Evolutionary conservation across 30 jellyfish, hydroid and myxozoan species (phyloP), one percentile per base, ranked within the genome.

Genomic region (Turritopsis rubra): DNA sequence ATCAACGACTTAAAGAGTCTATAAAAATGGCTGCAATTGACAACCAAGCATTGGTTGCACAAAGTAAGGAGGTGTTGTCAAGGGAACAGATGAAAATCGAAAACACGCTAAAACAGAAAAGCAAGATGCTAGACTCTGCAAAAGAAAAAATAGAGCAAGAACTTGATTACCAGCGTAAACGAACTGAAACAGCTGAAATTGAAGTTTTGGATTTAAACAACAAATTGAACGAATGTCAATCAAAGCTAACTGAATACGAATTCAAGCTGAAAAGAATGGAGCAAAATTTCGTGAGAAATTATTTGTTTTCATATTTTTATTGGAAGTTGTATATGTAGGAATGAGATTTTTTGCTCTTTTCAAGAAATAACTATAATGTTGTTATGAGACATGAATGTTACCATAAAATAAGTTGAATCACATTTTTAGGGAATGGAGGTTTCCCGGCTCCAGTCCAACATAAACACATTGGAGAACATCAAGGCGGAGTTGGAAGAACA

Each of bases 1-100:
- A 79, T 24, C 86, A 88, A 29, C 82, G 81, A 79, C 89, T 89
- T 3, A 91, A 85, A n/a, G 90, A 85, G 41, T 90, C 90, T 18
- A 70, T 89, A 31, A 84, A 80, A 53, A 81, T 89, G 7, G 96
- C 96, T 24, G 93, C 96, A 8, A 85, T 91, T 21, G 96, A 89
- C 85, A 89, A 89, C 90, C 85, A 89, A 52, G 96, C 96, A 0
- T 29, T 89, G 52, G 82, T 89, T 25, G 75, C 94, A n/a, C 96
- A 89, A 65, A 88, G 85, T 83, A 89, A 85, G 28, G 96, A 85
- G 1, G 82, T 68, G 30, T 31, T 85, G 65, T 93, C 81, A 52
- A 65, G 90, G 28, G 96, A 89, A 65, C 85, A 85, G 60, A 93
- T 65, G 1, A 81, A 80, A 52, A 79, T 85, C 20, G 28, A 70